phyloP scores from a whole-genome alignment of 2,888 invertebrate species.

The Drosophila kanekoi region DNA sequence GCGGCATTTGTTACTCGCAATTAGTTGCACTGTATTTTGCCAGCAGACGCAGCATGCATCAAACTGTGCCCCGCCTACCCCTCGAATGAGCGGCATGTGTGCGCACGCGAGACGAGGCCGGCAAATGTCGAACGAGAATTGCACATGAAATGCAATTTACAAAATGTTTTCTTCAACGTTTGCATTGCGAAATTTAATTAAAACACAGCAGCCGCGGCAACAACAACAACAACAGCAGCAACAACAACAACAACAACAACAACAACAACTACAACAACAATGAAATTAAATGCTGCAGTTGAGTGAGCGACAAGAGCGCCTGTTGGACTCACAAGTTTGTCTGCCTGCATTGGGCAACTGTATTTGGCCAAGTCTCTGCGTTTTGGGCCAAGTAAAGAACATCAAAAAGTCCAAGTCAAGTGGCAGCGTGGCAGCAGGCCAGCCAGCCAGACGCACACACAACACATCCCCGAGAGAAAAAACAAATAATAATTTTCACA shows the following conservation, averaged over 20 bases:
- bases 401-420: slow-evolving; percentile 79
- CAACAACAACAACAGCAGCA: slow-evolving; percentile 48
- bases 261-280: slow-evolving; percentile 44
- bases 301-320: slow-evolving; percentile 76
- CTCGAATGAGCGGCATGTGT: neutral
- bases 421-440: slow-evolving; percentile 70
- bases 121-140: slow-evolving; percentile 77
- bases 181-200: slow-evolving; percentile 76
- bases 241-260: slow-evolving; percentile 47
- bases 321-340: slow-evolving; percentile 30
- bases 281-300: slow-evolving; percentile 76
- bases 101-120: slow-evolving; percentile 34
- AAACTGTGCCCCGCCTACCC: neutral
- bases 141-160: slow-evolving; percentile 79
- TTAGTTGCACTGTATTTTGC: slow-evolving; percentile 75
- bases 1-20: slow-evolving; percentile 81
- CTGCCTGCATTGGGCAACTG: slow-evolving; percentile 36
- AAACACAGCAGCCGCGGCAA: slow-evolving; percentile 50
- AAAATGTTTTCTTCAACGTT: slow-evolving; percentile 80
- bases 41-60: slow-evolving; percentile 45
- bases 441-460: slow-evolving; percentile 27
- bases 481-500: slow-evolving; percentile 36
- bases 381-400: slow-evolving; percentile 68
- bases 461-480: slow-evolving; percentile 16
- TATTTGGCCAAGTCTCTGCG: slow-evolving; percentile 54